A percentile compares a stretch with the other conserved stretches of the same genome.
Conservation (phyloP, 2,797 vertebrate species). For the Sebastes taczanowskii region DNA sequence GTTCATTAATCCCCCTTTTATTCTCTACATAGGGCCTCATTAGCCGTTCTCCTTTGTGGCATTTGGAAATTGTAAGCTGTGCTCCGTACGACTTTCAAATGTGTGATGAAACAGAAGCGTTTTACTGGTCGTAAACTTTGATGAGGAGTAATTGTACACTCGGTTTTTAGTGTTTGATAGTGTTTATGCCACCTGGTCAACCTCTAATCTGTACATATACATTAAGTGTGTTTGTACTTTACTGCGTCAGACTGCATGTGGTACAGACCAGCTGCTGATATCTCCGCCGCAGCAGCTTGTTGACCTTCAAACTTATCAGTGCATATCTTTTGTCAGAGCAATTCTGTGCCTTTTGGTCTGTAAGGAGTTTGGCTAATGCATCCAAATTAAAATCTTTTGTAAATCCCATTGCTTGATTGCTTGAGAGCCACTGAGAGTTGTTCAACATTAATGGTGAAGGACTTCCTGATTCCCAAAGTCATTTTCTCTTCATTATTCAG, state of each 20-base stretch:
- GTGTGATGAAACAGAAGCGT: slow-evolving; percentile 54
- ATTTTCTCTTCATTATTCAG: slow-evolving; percentile 78
- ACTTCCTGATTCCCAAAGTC: slow-evolving; percentile 80
- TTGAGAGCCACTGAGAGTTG: slow-evolving; percentile 81
- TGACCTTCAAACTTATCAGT: slow-evolving; percentile 83
- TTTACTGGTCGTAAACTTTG: slow-evolving; percentile 66
- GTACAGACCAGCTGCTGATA: slow-evolving; percentile 62
- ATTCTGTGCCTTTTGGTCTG: slow-evolving; percentile 73
- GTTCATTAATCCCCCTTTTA: slow-evolving; percentile 77
- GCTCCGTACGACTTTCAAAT: slow-evolving; percentile 61
- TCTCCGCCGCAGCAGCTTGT: slow-evolving; percentile 77
- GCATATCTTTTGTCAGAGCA: slow-evolving; percentile 76
- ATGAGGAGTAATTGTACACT: slow-evolving; percentile 58
- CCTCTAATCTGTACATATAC: slow-evolving; percentile 35
- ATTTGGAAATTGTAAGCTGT: slow-evolving; percentile 53
- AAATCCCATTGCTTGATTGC: slow-evolving; percentile 83
- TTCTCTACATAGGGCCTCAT: slow-evolving; percentile 66
- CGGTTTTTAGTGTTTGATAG: slow-evolving; percentile 49
- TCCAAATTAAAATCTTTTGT: slow-evolving; percentile 84
- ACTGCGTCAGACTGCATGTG: slow-evolving; percentile 22
- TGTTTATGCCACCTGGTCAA: slow-evolving; percentile 63
- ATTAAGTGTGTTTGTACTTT: slow-evolving; percentile 37
- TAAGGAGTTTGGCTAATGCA: slow-evolving; percentile 81
- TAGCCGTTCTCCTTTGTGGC: slow-evolving; percentile 61
- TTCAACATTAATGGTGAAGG: slow-evolving; percentile 79